Percentiles rank a stretch among this genome's conserved stretches.
Evolutionary conservation across 2,797 vertebrate genomes (phyloP).

Genomic region (Enteromius fasciolatus): DNA sequence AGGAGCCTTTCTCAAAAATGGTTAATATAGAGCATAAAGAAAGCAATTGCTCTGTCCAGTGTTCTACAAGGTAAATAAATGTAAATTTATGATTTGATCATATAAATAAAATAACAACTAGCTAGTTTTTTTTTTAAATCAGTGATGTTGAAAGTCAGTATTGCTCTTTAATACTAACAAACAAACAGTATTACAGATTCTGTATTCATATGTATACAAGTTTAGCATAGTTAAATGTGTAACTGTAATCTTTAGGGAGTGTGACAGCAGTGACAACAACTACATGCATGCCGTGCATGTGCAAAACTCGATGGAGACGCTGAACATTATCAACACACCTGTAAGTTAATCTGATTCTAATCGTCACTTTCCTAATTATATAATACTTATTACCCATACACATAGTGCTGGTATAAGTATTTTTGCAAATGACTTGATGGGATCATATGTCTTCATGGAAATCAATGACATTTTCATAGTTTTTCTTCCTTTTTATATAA

Average conservation of each 20-base stretch:
- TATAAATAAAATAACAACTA: background rate
- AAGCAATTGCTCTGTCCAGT: background rate
- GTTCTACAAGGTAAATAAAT: conserved; percentile 3
- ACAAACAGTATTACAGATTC: background rate
- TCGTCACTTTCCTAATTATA: background rate
- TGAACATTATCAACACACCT: conserved; percentile 5
- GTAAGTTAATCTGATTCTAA: conserved; percentile 10
- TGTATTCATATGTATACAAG: background rate
- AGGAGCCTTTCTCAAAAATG: conserved; percentile 20
- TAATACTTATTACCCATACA: background rate
- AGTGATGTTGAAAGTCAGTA: background rate
- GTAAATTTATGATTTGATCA: background rate
- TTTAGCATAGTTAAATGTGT: background rate
- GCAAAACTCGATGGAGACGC: background rate
- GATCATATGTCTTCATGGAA: background rate
- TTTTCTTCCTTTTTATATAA: conserved; percentile 1
- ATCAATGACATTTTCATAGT: background rate
- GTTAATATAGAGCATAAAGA: conserved; percentile 2
- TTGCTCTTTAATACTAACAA: background rate
- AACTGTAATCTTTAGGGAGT: conserved; percentile 16
- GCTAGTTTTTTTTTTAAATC: background rate
- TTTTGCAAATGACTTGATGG: background rate
- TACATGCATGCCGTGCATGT: background rate
- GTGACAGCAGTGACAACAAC: conserved; percentile 15
- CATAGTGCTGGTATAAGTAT: background rate